A percentile compares a stretch with the other conserved stretches of the same genome.
Evolutionary conservation across 2,113 vertebrate genomes (phyloP).

Genomic region (Ammodytes marinus): DNA sequence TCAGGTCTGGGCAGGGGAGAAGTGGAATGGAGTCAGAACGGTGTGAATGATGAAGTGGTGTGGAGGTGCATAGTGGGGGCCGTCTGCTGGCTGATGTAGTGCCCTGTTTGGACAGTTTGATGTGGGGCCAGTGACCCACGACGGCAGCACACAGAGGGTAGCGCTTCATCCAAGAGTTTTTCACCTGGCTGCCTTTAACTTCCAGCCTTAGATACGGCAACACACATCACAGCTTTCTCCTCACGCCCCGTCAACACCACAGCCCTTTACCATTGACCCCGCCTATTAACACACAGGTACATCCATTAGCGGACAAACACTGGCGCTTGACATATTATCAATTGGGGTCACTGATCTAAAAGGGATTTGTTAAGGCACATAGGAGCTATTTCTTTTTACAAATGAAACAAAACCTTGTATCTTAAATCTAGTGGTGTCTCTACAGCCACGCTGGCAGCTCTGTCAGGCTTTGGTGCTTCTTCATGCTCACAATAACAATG

Average conservation of each 20-base stretch:
- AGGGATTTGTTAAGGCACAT: not conserved
- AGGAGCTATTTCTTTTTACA: not conserved
- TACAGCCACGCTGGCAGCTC: no score
- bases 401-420: not conserved
- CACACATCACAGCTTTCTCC: constrained; percentile 2
- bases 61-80: not conserved
- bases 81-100: constrained; percentile 31
- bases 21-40: constrained; percentile 25
- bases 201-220: not conserved
- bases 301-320: constrained; percentile 34
- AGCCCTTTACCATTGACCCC: not conserved
- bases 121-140: constrained; percentile 47
- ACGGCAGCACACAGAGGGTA: not conserved
- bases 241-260: not conserved
- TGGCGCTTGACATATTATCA: not conserved
- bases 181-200: constrained; percentile 3
- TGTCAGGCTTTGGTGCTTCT: no score
- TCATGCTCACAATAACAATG: no score
- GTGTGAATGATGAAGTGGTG: constrained; percentile 27
- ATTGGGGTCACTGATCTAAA: constrained; percentile 21
- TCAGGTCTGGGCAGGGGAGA: constrained; percentile 6
- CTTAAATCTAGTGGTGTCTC: not conserved
- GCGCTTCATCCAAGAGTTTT: constrained; percentile 7
- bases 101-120: constrained; percentile 57
- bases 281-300: constrained; percentile 23